Conservation (phyloP, 2,888 invertebrate genomes). For the Amphipyra berbera region DNA sequence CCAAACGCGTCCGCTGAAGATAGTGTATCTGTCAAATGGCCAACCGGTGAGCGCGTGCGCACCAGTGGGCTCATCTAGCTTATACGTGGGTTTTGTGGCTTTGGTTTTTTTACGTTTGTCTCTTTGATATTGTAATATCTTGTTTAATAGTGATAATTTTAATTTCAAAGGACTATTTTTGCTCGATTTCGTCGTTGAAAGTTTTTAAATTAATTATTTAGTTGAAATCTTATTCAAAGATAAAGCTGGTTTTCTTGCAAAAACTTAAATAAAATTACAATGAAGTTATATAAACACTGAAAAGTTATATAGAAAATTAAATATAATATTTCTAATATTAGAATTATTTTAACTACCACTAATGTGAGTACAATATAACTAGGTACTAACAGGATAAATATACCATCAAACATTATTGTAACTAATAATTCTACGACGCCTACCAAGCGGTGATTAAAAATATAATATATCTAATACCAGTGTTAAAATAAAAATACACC, state of each 20-base stretch:
- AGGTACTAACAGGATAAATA: not conserved
- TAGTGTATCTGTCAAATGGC: constrained; percentile 79
- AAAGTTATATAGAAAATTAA: too few relatives aligned
- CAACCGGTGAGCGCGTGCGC: constrained; percentile 69
- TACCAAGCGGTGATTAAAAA: constrained; percentile 15
- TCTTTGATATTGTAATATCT: too few relatives aligned
- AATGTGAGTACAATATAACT: too few relatives aligned
- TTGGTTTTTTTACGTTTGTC: constrained; percentile 11
- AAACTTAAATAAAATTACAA: too few relatives aligned
- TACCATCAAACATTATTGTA: constrained; percentile 11
- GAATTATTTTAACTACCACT: not conserved
- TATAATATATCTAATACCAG: constrained; percentile 13
- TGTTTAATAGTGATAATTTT: too few relatives aligned
- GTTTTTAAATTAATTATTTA: too few relatives aligned
- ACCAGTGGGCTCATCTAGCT: constrained; percentile 70
- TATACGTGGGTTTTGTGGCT: constrained; percentile 59
- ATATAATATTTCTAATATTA: too few relatives aligned
- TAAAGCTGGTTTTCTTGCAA: too few relatives aligned
- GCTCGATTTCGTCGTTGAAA: too few relatives aligned
- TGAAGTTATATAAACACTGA: too few relatives aligned
- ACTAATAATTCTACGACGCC: not conserved
- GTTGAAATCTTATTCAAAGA: too few relatives aligned
- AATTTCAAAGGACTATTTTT: too few relatives aligned
- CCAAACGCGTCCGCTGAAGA: constrained; percentile 85
- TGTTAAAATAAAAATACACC: constrained; percentile 22